Conservation (phyloP, 1,140 invertebrate genomes). For the Aleiodes sp. region DNA sequence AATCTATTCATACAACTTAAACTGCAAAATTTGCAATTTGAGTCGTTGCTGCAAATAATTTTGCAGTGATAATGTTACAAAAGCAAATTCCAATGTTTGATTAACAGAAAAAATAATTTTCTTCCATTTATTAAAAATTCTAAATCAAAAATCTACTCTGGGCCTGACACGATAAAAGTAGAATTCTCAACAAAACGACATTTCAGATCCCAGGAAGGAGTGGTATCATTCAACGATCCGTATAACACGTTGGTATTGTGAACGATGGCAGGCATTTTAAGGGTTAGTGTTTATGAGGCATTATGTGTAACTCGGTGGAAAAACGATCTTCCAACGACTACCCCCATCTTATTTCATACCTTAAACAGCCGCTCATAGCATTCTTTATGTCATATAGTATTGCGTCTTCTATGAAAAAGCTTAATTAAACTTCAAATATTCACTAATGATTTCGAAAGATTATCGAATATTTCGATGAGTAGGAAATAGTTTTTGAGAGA, state of each 20-base stretch:
- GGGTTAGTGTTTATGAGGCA: slow-evolving; percentile 64
- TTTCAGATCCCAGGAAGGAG: slow-evolving; percentile 34
- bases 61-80: too few relatives aligned
- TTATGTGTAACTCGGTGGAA: slow-evolving; percentile 66
- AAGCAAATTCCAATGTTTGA: too few relatives aligned
- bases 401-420: neutral
- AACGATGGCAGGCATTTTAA: slow-evolving; percentile 60
- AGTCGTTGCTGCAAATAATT: too few relatives aligned
- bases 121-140: neutral
- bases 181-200: neutral
- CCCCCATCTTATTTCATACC: slow-evolving; percentile 47
- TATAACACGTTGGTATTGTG: slow-evolving; percentile 38
- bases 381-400: neutral
- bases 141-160: neutral
- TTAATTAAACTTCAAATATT: too few relatives aligned
- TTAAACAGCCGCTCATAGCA: slow-evolving; percentile 6
- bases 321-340: slow-evolving; percentile 58
- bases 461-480: too few relatives aligned
- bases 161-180: neutral
- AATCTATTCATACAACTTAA: too few relatives aligned
- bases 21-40: too few relatives aligned
- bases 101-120: too few relatives aligned
- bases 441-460: too few relatives aligned
- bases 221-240: slow-evolving; percentile 44
- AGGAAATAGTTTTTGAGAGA: too few relatives aligned